These are phyloP conservation scores for Megamerina dolium DNA, from an alignment of 2,888 invertebrate genomes.

Conservation along the genomic window DNA sequence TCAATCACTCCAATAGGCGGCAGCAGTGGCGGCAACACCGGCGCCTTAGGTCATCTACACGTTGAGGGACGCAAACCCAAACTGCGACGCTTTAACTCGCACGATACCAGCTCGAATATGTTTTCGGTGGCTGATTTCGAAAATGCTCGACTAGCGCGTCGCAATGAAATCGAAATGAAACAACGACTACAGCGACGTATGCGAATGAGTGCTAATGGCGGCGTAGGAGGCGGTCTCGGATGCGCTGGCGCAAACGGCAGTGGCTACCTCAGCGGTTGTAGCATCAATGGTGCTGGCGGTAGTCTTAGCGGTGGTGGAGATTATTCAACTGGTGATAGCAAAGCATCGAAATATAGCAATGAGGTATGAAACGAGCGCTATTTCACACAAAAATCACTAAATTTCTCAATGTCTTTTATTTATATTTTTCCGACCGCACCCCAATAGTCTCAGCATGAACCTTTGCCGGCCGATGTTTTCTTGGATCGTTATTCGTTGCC, in stretches of 20 bases:
- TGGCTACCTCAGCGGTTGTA: constrained; percentile 17
- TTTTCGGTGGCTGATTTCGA: constrained; percentile 50
- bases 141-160: constrained; percentile 47
- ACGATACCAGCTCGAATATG: constrained; percentile 50
- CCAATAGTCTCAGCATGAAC: constrained; percentile 38
- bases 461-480: constrained; percentile 45
- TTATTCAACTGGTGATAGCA: constrained; percentile 49
- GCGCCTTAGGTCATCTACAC: constrained; percentile 23
- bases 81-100: constrained; percentile 48
- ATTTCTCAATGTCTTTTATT: neutral
- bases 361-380: constrained; percentile 35
- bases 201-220: constrained; percentile 41
- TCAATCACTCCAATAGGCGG: too few species aligned
- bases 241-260: constrained; percentile 27
- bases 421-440: neutral
- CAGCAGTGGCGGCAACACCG: constrained; percentile 4
- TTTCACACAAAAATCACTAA: neutral
- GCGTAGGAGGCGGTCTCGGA: constrained; percentile 22
- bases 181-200: constrained; percentile 43
- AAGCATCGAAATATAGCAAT: constrained; percentile 47
- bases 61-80: constrained; percentile 47
- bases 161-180: constrained; percentile 48
- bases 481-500: constrained; percentile 46
- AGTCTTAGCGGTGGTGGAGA: constrained; percentile 33
- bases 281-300: constrained; percentile 6